These are phyloP conservation scores for Dermolepida albohirtum DNA, from an alignment of 2,888 invertebrate genomes.

Conservation along the genomic window DNA sequence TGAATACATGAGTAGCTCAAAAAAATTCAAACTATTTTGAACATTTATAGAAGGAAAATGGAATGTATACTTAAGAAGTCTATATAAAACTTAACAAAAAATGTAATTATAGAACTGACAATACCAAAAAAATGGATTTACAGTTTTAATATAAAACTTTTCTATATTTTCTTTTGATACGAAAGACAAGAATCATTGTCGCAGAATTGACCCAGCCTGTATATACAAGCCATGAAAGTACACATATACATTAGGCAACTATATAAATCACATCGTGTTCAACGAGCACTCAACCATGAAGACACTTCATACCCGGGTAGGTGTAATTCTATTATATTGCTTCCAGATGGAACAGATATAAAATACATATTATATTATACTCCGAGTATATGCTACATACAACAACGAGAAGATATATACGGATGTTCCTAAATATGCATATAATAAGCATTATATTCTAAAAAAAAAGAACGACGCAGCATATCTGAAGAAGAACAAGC, in stretches of 20 bases:
- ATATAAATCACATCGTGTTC: constrained; percentile 1
- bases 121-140: no score
- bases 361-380: constrained; percentile 5
- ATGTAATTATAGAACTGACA: no score
- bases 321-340: constrained; percentile 35
- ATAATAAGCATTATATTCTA: constrained; percentile 35
- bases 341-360: constrained; percentile 22
- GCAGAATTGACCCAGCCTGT: no score
- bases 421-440: constrained; percentile 31
- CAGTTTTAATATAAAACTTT: no score
- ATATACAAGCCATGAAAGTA: not conserved
- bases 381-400: not conserved
- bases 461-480: constrained; percentile 20
- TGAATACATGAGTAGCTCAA: no score
- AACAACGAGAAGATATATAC: constrained; percentile 16
- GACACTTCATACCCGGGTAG: constrained; percentile 27
- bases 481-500: constrained; percentile 25
- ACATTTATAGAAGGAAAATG: no score
- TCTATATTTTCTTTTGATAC: no score
- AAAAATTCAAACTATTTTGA: no score
- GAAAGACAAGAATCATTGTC: no score
- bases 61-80: no score
- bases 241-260: not conserved
- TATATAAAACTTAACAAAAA: no score
- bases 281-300: constrained; percentile 15